phyloP scores from a whole-genome alignment of 2,113 vertebrate genomes.

The Engraulis encrasicolus region DNA sequence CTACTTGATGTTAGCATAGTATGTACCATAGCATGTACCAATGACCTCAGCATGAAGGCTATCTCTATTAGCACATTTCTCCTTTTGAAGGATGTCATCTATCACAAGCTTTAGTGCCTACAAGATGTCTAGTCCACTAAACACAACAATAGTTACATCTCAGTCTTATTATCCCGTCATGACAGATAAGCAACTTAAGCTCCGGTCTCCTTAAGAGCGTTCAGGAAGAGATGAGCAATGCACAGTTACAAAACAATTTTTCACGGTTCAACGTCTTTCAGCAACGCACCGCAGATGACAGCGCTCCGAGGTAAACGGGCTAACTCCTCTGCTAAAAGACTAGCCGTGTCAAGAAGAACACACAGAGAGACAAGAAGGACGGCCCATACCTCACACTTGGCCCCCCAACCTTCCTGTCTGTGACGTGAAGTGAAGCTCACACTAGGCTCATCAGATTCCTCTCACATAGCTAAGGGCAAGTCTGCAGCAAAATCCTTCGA shows the following conservation, averaged over 20 bases:
- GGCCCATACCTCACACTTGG: conserved; percentile 23
- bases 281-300: conserved; percentile 47
- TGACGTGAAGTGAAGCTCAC: conserved; percentile 9
- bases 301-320: conserved; percentile 43
- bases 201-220: background rate
- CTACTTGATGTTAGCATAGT: no score
- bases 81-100: background rate
- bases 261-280: conserved; percentile 45
- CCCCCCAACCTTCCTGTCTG: background rate
- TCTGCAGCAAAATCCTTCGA: background rate
- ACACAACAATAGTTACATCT: conserved; percentile 33
- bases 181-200: conserved; percentile 7
- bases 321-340: conserved; percentile 43
- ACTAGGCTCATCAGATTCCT: background rate
- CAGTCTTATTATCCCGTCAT: background rate
- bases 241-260: conserved; percentile 55
- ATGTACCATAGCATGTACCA: no score
- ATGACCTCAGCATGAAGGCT: background rate
- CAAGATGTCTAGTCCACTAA: conserved; percentile 35
- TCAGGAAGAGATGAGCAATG: background rate
- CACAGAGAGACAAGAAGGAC: conserved; percentile 35
- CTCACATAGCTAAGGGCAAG: background rate
- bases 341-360: conserved; percentile 31
- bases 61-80: conserved; percentile 5
- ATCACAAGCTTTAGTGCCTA: background rate